phyloP scores from a whole-genome alignment of 1,140 invertebrate genomes.

The Polypedilum pembai region DNA sequence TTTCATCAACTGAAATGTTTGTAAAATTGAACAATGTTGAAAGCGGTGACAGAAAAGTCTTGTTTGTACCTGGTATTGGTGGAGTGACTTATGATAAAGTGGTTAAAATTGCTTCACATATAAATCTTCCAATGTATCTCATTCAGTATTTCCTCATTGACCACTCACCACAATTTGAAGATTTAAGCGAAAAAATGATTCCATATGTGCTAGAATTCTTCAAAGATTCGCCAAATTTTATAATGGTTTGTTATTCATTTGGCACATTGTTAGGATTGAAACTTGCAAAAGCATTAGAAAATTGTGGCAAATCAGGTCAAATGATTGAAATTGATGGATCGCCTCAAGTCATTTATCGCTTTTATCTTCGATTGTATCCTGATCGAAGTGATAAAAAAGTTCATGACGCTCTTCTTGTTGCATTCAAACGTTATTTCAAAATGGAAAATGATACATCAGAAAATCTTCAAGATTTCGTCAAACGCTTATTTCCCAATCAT shows the following conservation, averaged over 20 bases:
- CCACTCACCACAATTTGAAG: neutral
- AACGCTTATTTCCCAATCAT: neutral
- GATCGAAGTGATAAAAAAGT: constrained; percentile 45
- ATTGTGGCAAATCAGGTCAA: constrained; percentile 37
- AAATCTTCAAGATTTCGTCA: too few relatives aligned
- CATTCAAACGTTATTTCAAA: constrained; percentile 44
- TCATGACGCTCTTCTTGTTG: constrained; percentile 49
- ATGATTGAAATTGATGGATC: constrained; percentile 45
- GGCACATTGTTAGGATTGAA: constrained; percentile 45
- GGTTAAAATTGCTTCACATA: constrained; percentile 35
- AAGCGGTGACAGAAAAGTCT: constrained; percentile 49
- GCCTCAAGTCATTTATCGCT: constrained; percentile 46
- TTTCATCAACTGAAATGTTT: constrained; percentile 36
- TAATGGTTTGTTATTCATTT: constrained; percentile 44
- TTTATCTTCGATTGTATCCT: constrained; percentile 36
- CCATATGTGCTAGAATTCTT: neutral
- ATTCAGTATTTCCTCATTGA: constrained; percentile 37
- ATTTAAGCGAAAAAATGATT: neutral
- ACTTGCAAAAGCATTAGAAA: constrained; percentile 41
- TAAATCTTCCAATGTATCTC: constrained; percentile 35
- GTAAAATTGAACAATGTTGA: constrained; percentile 37
- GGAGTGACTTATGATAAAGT: constrained; percentile 51
- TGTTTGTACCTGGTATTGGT: constrained; percentile 72
- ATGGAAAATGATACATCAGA: constrained; percentile 32
- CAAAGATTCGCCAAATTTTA: constrained; percentile 38